Percentiles rank a stretch among this genome's conserved stretches.
Evolutionary conservation across 1,140 invertebrate genomes (phyloP).

Genomic region (Elysia chlorotica): DNA sequence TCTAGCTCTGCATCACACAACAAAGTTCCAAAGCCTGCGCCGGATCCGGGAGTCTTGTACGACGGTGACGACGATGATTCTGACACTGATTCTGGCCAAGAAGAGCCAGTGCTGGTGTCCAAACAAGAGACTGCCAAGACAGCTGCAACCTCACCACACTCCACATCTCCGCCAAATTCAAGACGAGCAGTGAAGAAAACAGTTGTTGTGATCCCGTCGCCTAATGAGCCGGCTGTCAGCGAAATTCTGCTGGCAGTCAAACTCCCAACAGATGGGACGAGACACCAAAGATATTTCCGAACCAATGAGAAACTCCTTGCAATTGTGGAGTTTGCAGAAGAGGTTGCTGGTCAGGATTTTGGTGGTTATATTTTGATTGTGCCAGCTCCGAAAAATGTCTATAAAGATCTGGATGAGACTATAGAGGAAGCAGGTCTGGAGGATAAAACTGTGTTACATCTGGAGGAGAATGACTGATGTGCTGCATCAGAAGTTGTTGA

Average conservation of each 20-base stretch:
- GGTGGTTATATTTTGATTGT: slow-evolving; percentile 20
- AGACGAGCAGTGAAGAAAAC: neutral
- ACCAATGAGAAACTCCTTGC: slow-evolving; percentile 16
- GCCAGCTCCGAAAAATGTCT: slow-evolving; percentile 16
- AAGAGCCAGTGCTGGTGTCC: neutral
- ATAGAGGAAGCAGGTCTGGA: slow-evolving; percentile 23
- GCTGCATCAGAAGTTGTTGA: no score
- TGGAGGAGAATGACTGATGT: slow-evolving; percentile 27
- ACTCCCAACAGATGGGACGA: slow-evolving; percentile 23
- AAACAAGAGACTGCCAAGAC: neutral
- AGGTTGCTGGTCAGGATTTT: slow-evolving; percentile 23
- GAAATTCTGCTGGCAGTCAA: slow-evolving; percentile 26
- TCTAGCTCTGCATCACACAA: neutral
- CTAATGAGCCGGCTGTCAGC: neutral
- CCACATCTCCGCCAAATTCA: neutral
- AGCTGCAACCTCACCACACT: no score
- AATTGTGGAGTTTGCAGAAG: slow-evolving; percentile 28
- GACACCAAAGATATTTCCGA: slow-evolving; percentile 27
- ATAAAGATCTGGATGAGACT: slow-evolving; percentile 17
- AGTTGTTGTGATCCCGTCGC: slow-evolving; percentile 14
- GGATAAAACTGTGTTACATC: slow-evolving; percentile 27
- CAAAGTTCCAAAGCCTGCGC: neutral
- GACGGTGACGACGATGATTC: slow-evolving; percentile 24
- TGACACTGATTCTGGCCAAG: no score
- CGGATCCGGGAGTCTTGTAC: slow-evolving; percentile 5